A percentile compares a stretch with the other conserved stretches of the same genome.
Evolutionary conservation across 2,113 vertebrate species (phyloP).

Genomic region (Motacilla alba): DNA sequence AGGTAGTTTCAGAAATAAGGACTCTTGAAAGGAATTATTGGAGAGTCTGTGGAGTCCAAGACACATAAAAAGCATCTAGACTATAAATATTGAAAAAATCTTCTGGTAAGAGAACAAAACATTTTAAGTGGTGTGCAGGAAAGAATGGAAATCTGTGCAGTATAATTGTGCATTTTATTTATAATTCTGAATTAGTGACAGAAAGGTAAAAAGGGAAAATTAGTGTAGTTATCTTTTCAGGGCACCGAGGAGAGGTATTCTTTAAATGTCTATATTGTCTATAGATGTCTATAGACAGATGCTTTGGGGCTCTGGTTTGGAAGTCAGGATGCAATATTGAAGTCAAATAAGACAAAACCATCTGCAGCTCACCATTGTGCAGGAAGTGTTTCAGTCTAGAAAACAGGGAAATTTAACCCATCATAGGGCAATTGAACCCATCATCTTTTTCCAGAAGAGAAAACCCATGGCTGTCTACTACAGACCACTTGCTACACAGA

Average conservation of each 20-base stretch:
- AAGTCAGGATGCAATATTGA: not conserved
- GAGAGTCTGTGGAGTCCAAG: not conserved
- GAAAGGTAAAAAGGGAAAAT: not conserved
- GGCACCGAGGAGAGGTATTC: not conserved
- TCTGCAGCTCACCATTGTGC: not conserved
- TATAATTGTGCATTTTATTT: not conserved
- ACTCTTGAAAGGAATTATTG: not conserved
- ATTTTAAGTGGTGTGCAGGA: not conserved
- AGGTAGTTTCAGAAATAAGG: not conserved
- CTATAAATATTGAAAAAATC: not conserved
- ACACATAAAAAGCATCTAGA: not conserved
- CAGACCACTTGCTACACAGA: not conserved
- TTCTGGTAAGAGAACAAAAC: not conserved
- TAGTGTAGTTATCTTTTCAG: not conserved
- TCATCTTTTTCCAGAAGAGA: not conserved
- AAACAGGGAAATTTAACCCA: not conserved
- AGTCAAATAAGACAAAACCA: not conserved
- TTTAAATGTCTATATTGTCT: not conserved
- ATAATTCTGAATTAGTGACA: not conserved
- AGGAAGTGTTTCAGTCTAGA: not conserved
- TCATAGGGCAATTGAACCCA: not conserved
- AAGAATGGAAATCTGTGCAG: not conserved
- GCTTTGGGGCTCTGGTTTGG: not conserved
- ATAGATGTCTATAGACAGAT: not conserved
- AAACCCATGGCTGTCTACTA: not conserved